These are phyloP conservation scores for Geodia barretti DNA, from an alignment of 37 sponge, comb jelly and placozoan species.

Conservation along the genomic window DNA sequence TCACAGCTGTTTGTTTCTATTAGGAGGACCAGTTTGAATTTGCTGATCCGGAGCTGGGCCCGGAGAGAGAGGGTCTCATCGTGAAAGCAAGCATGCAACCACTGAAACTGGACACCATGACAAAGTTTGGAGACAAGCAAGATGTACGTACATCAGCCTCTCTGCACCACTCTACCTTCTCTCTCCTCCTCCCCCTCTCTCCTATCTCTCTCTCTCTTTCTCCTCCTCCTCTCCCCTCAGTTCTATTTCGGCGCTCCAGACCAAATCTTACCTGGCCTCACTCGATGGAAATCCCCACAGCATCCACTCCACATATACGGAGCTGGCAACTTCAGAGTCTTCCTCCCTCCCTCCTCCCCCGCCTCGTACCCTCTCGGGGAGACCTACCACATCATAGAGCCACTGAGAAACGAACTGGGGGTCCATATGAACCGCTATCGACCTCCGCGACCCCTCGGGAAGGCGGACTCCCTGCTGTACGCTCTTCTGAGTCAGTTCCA, in stretches of 20 bases:
- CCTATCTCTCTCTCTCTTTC: too few relatives aligned
- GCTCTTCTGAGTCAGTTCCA: constrained; percentile 81
- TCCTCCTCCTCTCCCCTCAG: not conserved
- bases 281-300: constrained; percentile 49
- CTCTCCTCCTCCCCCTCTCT: too few relatives aligned
- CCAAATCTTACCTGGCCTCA: constrained; percentile 62
- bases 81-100: constrained; percentile 54
- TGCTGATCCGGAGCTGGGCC: constrained; percentile 31
- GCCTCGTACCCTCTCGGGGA: constrained; percentile 34
- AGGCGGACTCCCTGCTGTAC: constrained; percentile 54
- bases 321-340: constrained; percentile 60
- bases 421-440: constrained; percentile 58
- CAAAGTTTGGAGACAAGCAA: constrained; percentile 35
- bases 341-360: constrained; percentile 52
- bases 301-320: constrained; percentile 51
- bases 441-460: constrained; percentile 50
- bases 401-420: not conserved
- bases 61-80: constrained; percentile 40
- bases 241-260: constrained; percentile 37
- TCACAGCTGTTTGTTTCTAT: not conserved
- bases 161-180: too few relatives aligned
- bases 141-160: too few relatives aligned
- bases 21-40: constrained; percentile 33
- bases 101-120: constrained; percentile 57
- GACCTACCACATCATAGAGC: constrained; percentile 60